Conservation (phyloP, 2,113 vertebrate genomes). For the Syngnathoides biaculeatus region DNA sequence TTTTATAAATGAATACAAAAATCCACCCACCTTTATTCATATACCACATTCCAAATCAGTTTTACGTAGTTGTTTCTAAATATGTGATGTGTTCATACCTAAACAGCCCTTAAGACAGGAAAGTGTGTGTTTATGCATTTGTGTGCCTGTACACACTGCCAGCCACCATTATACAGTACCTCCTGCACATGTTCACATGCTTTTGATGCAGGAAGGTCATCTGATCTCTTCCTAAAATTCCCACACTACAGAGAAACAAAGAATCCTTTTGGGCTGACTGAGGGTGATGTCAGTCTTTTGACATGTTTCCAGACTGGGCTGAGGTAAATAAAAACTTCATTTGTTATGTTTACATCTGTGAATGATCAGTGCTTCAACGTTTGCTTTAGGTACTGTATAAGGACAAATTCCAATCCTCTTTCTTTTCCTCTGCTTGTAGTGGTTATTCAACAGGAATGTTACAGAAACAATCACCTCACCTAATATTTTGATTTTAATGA, state of each 20-base stretch:
- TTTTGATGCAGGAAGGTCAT: constrained; percentile 20
- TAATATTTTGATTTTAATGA: constrained; percentile 24
- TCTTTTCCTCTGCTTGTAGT: too few species aligned
- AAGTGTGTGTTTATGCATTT: constrained; percentile 12
- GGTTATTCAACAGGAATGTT: neutral
- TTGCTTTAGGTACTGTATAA: constrained; percentile 9
- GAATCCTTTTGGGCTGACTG: neutral
- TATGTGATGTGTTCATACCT: neutral
- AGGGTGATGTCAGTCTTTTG: constrained; percentile 26
- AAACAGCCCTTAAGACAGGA: constrained; percentile 27
- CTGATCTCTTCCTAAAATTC: constrained; percentile 25
- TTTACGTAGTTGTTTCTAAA: constrained; percentile 4
- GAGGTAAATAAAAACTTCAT: constrained; percentile 4
- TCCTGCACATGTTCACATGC: constrained; percentile 37
- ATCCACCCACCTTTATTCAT: neutral
- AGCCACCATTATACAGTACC: constrained; percentile 11
- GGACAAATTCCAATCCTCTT: neutral
- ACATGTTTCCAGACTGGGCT: constrained; percentile 1
- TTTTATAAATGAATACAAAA: neutral
- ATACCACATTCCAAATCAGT: neutral
- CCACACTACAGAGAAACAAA: constrained; percentile 17
- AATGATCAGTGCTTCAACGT: constrained; percentile 11
- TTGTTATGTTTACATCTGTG: constrained; percentile 3
- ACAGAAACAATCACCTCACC: constrained; percentile 1
- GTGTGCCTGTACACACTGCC: constrained; percentile 10